A percentile compares a stretch with the other conserved stretches of the same genome.
phyloP scores from a whole-genome alignment of 1,140 invertebrate genomes.

The Bombus soroeensis region DNA sequence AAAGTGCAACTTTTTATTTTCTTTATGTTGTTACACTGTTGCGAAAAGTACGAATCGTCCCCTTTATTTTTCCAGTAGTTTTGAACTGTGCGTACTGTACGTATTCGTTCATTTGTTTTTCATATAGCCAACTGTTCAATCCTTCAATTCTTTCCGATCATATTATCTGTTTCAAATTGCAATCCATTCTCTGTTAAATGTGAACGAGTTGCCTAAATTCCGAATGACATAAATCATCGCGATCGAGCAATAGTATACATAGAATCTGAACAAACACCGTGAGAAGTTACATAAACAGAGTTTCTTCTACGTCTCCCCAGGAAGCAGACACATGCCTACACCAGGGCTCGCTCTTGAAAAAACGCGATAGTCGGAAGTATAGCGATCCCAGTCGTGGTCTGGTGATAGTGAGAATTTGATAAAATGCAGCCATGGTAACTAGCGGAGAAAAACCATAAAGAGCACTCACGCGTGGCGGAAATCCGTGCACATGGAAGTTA shows the following conservation, averaged over 20 bases:
- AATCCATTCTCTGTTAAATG: too few relatives aligned
- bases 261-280: neutral
- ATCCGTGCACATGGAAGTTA: neutral
- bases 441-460: neutral
- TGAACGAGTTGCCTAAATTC: too few relatives aligned
- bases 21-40: too few relatives aligned
- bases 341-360: neutral
- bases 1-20: too few relatives aligned
- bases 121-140: too few relatives aligned
- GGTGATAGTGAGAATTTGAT: neutral
- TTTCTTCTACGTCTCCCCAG: neutral
- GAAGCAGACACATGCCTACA: neutral
- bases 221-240: neutral
- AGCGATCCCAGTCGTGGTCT: neutral
- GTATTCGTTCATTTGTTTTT: too few relatives aligned
- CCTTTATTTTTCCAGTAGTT: too few relatives aligned
- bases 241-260: neutral
- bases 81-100: too few relatives aligned
- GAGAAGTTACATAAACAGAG: neutral
- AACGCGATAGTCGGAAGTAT: slow-evolving; percentile 13
- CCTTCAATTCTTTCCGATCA: too few relatives aligned
- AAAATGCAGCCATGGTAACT: neutral
- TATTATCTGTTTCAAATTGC: too few relatives aligned
- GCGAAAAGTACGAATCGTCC: too few relatives aligned
- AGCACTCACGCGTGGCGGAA: slow-evolving; percentile 4